These are phyloP conservation scores for Apamea epomidion DNA, from an alignment of 2,888 invertebrate genomes.

Conservation along the genomic window DNA sequence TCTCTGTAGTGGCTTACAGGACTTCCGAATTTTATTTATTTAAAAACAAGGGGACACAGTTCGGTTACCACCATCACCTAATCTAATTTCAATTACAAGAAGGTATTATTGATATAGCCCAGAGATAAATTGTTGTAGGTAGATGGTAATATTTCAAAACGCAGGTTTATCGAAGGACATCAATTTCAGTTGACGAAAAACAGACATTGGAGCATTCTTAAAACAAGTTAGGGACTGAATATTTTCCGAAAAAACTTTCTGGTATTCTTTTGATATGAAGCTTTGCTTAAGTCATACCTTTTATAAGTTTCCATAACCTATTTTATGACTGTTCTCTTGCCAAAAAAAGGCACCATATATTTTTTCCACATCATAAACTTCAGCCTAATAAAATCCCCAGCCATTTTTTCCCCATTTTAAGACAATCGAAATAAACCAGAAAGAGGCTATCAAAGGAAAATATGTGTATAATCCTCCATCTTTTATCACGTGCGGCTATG, in stretches of 20 bases:
- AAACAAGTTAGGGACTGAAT: neutral
- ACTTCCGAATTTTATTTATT: too few species aligned
- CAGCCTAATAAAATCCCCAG: constrained; percentile 33
- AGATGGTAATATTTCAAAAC: neutral
- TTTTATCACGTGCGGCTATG: constrained; percentile 43
- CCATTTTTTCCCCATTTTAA: constrained; percentile 35
- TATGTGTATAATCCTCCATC: constrained; percentile 23
- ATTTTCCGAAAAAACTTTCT: neutral
- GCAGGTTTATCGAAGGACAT: neutral
- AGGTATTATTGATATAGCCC: neutral
- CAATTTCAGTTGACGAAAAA: neutral
- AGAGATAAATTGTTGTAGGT: neutral
- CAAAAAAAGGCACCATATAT: constrained; percentile 1
- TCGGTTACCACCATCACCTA: too few species aligned
- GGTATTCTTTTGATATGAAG: neutral
- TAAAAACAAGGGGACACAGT: too few species aligned
- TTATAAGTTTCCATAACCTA: neutral
- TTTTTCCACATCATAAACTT: constrained; percentile 27
- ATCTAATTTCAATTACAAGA: neutral
- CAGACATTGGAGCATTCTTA: neutral
- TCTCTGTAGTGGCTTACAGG: too few species aligned
- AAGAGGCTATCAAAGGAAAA: constrained; percentile 51
- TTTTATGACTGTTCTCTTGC: neutral
- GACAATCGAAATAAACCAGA: constrained; percentile 50
- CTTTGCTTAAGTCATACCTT: neutral